Conservation (phyloP, 2,797 vertebrate genomes). For the Leptoclinus maculatus region DNA sequence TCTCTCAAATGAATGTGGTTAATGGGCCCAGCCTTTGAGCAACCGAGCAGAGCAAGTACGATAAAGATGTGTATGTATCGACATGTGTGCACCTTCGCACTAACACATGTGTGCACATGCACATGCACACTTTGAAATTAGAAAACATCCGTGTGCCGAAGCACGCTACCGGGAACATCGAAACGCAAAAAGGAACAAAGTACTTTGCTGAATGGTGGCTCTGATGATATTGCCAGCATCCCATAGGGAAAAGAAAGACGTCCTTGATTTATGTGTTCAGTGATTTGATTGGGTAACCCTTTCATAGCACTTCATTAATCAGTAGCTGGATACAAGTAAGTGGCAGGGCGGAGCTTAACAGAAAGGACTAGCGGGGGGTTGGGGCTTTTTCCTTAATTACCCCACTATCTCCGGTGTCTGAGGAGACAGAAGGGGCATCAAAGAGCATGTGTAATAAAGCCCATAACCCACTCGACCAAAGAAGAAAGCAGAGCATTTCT, state of each 20-base stretch:
- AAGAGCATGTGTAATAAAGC: conserved; percentile 63
- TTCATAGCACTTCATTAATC: conserved; percentile 70
- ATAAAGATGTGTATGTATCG: conserved; percentile 30
- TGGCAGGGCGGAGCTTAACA: conserved; percentile 48
- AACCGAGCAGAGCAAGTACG: conserved; percentile 24
- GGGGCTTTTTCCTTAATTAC: conserved; percentile 66
- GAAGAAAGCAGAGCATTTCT: conserved; percentile 22
- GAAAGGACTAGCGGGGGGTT: conserved; percentile 33
- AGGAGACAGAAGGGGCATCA: conserved; percentile 51
- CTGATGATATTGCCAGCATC: conserved; percentile 25
- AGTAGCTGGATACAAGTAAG: conserved; percentile 62
- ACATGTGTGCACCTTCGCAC: not conserved
- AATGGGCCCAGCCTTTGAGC: conserved; percentile 59
- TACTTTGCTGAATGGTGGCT: conserved; percentile 24
- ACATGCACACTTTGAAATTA: not conserved
- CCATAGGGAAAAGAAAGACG: conserved; percentile 12
- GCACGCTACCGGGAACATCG: conserved; percentile 9
- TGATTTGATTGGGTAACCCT: conserved; percentile 73
- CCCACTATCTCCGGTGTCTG: conserved; percentile 31
- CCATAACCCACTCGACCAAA: conserved; percentile 18
- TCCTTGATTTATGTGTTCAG: conserved; percentile 68
- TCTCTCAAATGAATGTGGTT: conserved; percentile 66
- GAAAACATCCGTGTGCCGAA: conserved; percentile 4
- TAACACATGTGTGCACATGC: not conserved
- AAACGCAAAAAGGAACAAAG: conserved; percentile 22